Evolutionary conservation across 2,797 vertebrate species (phyloP).

Genomic region (Sparus aurata): DNA sequence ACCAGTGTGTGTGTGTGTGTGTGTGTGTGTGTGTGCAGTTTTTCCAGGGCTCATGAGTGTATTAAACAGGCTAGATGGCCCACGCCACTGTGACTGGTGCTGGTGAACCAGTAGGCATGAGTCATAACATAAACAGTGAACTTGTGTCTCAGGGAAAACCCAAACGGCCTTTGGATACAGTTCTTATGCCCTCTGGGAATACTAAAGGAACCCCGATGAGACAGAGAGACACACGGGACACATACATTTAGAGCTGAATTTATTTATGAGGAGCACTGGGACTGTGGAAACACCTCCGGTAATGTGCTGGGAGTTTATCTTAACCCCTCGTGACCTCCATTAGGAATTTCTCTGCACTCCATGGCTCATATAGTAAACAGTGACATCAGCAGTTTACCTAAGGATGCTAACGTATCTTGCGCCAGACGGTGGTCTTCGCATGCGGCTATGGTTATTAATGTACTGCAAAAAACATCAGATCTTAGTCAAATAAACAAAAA

Average conservation of each 20-base stretch:
- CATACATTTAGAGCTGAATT: conserved; percentile 37
- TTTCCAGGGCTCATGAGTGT: conserved; percentile 51
- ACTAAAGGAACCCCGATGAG: conserved; percentile 24
- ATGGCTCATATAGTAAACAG: background rate
- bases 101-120: conserved; percentile 50
- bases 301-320: conserved; percentile 48
- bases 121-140: conserved; percentile 63
- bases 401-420: background rate
- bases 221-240: conserved; percentile 28
- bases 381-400: conserved; percentile 34
- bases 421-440: background rate
- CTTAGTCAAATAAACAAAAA: conserved; percentile 8
- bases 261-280: conserved; percentile 53
- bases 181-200: conserved; percentile 24
- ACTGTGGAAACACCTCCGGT: conserved; percentile 48
- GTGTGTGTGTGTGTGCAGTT: conserved; percentile 16
- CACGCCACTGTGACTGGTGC: conserved; percentile 29
- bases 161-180: conserved; percentile 27
- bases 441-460: background rate
- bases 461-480: background rate
- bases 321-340: conserved; percentile 33
- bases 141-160: conserved; percentile 30
- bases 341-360: conserved; percentile 19
- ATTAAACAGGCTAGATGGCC: conserved; percentile 25
- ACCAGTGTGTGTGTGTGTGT: conserved; percentile 15